These are phyloP conservation scores for Onychorhynchus coronatus DNA, from an alignment of 2,113 vertebrate genomes.

Conservation along the genomic window DNA sequence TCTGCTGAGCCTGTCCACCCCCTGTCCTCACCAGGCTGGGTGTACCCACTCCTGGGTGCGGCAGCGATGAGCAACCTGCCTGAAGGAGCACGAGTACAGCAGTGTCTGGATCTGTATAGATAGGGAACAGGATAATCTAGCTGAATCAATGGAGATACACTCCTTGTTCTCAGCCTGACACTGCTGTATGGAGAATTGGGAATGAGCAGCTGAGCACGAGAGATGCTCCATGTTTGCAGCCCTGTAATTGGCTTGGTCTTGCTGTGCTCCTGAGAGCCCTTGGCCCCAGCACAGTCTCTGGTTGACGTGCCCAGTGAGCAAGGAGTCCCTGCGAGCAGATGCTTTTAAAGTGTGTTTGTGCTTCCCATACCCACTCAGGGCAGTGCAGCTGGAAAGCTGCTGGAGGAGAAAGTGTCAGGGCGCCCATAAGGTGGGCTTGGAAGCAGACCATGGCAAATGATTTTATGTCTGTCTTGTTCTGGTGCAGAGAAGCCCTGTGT, in stretches of 20 bases:
- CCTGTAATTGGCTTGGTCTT: background rate
- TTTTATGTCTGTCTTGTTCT: background rate
- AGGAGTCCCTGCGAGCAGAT: background rate
- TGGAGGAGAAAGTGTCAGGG: background rate
- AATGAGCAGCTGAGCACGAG: background rate
- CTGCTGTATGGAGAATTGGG: background rate
- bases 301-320: background rate
- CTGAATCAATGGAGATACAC: fast-evolving
- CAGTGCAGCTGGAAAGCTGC: background rate
- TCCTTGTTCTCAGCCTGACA: background rate
- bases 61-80: background rate
- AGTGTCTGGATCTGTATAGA: background rate
- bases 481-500: background rate
- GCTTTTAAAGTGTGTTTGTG: background rate
- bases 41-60: background rate
- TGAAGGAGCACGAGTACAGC: background rate
- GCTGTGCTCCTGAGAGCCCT: background rate
- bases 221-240: background rate
- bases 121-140: background rate
- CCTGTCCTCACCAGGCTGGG: background rate
- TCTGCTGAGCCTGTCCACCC: background rate
- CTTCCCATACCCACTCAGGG: background rate
- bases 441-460: fast-evolving
- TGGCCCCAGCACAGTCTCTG: background rate
- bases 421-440: background rate